phyloP scores from a whole-genome alignment of 2,888 invertebrate genomes.

The Lasioglossum malachurum region DNA sequence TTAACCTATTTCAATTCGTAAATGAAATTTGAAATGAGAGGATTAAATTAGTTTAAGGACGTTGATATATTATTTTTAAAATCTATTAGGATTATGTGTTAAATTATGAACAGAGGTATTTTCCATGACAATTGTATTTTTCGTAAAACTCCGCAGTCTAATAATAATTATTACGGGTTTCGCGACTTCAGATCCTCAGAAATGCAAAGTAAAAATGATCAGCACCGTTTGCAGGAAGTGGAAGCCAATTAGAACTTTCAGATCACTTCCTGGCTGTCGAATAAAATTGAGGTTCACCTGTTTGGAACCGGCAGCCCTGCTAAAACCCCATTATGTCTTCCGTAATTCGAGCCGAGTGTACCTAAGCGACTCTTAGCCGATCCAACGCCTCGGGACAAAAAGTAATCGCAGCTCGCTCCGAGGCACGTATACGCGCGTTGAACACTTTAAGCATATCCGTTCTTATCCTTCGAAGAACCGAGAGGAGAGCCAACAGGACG shows the following conservation, averaged over 20 bases:
- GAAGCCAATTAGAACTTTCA: background rate
- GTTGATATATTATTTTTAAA: no score
- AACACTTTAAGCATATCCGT: background rate
- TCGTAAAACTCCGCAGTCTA: no score
- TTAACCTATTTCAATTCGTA: no score
- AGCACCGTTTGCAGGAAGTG: background rate
- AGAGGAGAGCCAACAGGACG: background rate
- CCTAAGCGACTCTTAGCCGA: constrained; percentile 41
- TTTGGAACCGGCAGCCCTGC: constrained; percentile 21
- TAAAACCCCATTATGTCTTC: constrained; percentile 16
- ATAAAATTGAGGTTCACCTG: constrained; percentile 13
- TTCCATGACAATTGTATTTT: no score
- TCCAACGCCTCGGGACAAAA: constrained; percentile 33
- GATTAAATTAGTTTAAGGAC: no score
- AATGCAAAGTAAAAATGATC: no score
- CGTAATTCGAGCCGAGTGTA: constrained; percentile 38
- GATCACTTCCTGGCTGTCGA: background rate
- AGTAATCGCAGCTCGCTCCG: constrained; percentile 18
- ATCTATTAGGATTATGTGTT: no score
- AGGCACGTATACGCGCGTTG: constrained; percentile 5
- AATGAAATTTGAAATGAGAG: no score
- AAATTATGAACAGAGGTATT: no score
- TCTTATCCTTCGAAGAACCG: background rate
- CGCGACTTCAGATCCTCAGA: no score
- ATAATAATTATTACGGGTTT: no score